A percentile compares a stretch with the other conserved stretches of the same genome.
Evolutionary conservation across 2,113 vertebrate genomes (phyloP).

Genomic region (Mohoua ochrocephala): DNA sequence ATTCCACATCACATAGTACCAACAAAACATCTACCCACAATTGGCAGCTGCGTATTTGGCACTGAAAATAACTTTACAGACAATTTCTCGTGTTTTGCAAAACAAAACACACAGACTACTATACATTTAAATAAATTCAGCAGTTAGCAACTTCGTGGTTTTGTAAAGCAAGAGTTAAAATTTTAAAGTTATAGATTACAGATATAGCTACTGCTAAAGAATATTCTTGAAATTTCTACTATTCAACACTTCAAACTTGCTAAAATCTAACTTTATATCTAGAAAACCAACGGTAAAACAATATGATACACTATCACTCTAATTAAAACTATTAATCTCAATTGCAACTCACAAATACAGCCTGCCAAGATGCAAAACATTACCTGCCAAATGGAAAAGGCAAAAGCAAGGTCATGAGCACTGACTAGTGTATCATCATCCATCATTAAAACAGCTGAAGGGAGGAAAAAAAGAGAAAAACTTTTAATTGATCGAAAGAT

Average conservation of each 20-base stretch:
- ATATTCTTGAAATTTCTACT: background rate
- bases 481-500: background rate
- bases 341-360: background rate
- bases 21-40: background rate
- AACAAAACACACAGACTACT: background rate
- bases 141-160: background rate
- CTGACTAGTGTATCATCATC: constrained; percentile 92
- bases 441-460: constrained; percentile 88
- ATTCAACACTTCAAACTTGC: background rate
- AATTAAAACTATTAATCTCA: background rate
- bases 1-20: background rate
- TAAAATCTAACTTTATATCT: background rate
- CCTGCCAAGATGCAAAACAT: constrained; percentile 18
- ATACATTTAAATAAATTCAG: background rate
- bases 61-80: background rate
- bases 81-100: background rate
- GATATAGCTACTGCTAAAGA: background rate
- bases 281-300: background rate
- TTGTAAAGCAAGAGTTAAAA: background rate
- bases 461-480: background rate
- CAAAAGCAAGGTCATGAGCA: constrained; percentile 88
- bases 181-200: background rate
- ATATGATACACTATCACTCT: background rate
- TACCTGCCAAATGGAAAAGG: constrained; percentile 97
- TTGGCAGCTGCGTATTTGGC: background rate